Base-by-base conservation (phyloP, 2,797 vertebrate genomes). In the Platyrinchus mystaceus region DNA sequence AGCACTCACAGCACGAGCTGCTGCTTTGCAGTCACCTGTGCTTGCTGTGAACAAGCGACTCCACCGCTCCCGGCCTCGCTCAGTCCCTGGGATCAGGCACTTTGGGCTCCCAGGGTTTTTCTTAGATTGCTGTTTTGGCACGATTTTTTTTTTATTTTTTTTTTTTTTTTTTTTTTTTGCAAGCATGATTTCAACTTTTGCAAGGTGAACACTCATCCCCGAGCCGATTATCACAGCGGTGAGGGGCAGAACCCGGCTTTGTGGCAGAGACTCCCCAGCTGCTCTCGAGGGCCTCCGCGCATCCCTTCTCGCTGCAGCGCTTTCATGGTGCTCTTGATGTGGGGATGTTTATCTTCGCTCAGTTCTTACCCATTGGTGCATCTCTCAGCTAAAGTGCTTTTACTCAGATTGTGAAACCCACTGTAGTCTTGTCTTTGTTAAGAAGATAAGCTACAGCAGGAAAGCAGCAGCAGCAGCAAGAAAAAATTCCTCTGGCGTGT, bases 361-460 rank as follows among this genome's bases (percentile, higher is more conserved):
- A 36, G 53, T 67, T 89, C 94, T 75, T 69, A 56, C 86, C 90
- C 90, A 49, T 22, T 47, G 56, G 49, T 87, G 78, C 32, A 8
- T 90, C 93, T 87, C 75, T 59, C 87, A 24, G 84, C 87, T 90
- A 47, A 91, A 96, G 94, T 93, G 91, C 87, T 95, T 93, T 93
- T 60, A 53, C 87, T 84, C 84, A 74, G 81, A 73, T 80, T 73
- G 69, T 84, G 84, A 89, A 95, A 76, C 94, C 73, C 92, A 27
- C 84, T 80, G 79, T 85, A 91, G 92, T 62, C 67, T 46, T 68
- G 71, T 14, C 91, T 95, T 94, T 95, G 96, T 95, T 89, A 93
- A 93, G 88, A 87, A 87, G 92, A 97, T 95, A 96, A 96, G 95
- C 84, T 87, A 87, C 64, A 82, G 84, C n/a, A 27, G 94, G 89